phyloP scores from a whole-genome alignment of 2,888 invertebrate genomes.

The Netelia fuscicornis region DNA sequence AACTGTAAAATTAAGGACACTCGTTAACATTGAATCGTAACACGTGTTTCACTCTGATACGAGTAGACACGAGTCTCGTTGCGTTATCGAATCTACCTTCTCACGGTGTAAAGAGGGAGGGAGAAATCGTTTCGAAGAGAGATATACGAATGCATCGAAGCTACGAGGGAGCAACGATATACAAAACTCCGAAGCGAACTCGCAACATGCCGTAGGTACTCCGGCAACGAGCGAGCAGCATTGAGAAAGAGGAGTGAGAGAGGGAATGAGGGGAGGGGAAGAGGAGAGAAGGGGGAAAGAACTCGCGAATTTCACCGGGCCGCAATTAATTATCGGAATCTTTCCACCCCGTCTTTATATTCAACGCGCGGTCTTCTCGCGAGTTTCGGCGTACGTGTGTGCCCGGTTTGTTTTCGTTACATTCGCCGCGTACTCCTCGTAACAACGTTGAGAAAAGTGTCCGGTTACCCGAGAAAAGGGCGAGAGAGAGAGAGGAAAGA shows the following conservation, averaged over 20 bases:
- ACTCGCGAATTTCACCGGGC: conserved; percentile 50
- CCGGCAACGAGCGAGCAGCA: conserved; percentile 1
- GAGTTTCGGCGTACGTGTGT: background rate
- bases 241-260: conserved; percentile 19
- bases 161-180: conserved; percentile 47
- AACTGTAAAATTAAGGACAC: conserved; percentile 3
- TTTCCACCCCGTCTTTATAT: conserved; percentile 58
- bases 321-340: conserved; percentile 66
- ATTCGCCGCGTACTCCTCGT: conserved; percentile 35
- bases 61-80: conserved; percentile 32
- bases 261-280: conserved; percentile 10
- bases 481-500: conserved; percentile 11
- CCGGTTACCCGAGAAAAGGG: conserved; percentile 75
- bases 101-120: background rate
- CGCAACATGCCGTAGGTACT: conserved; percentile 16
- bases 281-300: conserved; percentile 56
- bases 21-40: conserved; percentile 5
- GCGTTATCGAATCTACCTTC: conserved; percentile 46
- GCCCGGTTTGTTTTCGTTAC: conserved; percentile 41
- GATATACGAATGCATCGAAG: conserved; percentile 50
- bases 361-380: conserved; percentile 47
- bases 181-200: background rate
- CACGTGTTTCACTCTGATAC: conserved; percentile 20
- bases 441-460: conserved; percentile 75
- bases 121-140: conserved; percentile 2